Conservation (phyloP, 92 coral and sea anemone genomes). For the Palythoa grandis region DNA sequence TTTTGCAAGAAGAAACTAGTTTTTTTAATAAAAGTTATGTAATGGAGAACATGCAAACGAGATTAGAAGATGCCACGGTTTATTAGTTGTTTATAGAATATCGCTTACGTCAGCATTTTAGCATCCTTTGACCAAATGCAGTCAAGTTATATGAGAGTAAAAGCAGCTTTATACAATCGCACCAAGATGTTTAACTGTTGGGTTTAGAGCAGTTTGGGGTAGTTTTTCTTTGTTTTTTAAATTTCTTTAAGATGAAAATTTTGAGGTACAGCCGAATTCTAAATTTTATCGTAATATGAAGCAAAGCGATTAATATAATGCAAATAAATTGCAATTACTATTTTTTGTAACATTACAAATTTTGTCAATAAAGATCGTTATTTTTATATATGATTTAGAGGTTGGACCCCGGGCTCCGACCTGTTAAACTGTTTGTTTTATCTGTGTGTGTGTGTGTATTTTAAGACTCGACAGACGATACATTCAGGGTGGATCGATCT, state of each 20-base stretch:
- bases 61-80: background rate
- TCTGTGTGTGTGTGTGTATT: background rate
- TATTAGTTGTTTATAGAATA: background rate
- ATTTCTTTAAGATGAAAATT: background rate
- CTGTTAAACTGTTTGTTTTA: background rate
- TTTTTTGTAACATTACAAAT: slow-evolving; percentile 29
- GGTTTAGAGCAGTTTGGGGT: background rate
- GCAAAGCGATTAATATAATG: background rate
- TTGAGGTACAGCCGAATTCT: background rate
- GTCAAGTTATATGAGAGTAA: background rate
- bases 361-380: slow-evolving; percentile 36
- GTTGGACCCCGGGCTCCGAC: background rate
- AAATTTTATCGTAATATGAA: background rate
- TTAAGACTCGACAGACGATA: too few species aligned
- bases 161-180: background rate
- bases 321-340: background rate
- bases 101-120: background rate
- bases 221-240: background rate
- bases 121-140: background rate
- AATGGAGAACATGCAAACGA: background rate
- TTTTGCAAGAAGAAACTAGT: background rate
- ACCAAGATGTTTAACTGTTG: background rate
- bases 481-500: too few species aligned
- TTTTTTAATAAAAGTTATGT: background rate
- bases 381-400: slow-evolving; percentile 3